These are phyloP conservation scores for Aphelenchoides avenae DNA, from an alignment of 1,140 invertebrate genomes.

Conservation along the genomic window DNA sequence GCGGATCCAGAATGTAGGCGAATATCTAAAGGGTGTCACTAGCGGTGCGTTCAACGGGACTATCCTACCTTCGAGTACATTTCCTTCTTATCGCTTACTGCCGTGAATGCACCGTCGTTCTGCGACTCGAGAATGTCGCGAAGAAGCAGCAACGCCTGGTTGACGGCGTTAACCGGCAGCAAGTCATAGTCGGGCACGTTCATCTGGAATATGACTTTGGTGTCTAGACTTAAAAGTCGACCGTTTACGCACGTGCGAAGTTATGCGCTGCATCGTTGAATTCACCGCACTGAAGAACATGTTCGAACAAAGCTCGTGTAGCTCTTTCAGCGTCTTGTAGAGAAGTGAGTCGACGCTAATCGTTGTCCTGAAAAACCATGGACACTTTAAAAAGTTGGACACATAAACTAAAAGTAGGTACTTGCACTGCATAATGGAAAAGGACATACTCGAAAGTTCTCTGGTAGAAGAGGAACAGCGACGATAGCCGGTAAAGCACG, in stretches of 20 bases:
- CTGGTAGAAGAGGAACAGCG: conserved; percentile 43
- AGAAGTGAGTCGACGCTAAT: too few species aligned
- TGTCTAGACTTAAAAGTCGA: too few species aligned
- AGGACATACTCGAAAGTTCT: conserved; percentile 34
- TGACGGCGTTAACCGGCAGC: conserved; percentile 47
- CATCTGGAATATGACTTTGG: too few species aligned
- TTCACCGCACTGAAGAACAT: conserved; percentile 53
- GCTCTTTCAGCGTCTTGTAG: too few species aligned
- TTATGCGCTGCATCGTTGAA: conserved; percentile 45
- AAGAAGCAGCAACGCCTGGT: conserved; percentile 48
- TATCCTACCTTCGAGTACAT: conserved; percentile 49
- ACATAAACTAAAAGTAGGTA: too few species aligned
- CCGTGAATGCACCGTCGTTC: conserved; percentile 48
- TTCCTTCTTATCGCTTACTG: conserved; percentile 48
- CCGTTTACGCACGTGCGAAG: conserved; percentile 34
- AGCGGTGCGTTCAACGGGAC: too few species aligned
- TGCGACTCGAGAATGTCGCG: conserved; percentile 55
- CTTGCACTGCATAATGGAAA: too few species aligned
- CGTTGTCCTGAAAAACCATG: too few species aligned
- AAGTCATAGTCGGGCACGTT: conserved; percentile 52
- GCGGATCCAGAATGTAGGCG: conserved; percentile 79
- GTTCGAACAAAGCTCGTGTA: conserved; percentile 49
- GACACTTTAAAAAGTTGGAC: too few species aligned
- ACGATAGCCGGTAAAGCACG: conserved; percentile 48
- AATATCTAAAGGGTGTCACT: conserved; percentile 68